These are phyloP conservation scores for Scolopax rusticola DNA, from an alignment of 2,797 vertebrate genomes.

Conservation along the genomic window DNA sequence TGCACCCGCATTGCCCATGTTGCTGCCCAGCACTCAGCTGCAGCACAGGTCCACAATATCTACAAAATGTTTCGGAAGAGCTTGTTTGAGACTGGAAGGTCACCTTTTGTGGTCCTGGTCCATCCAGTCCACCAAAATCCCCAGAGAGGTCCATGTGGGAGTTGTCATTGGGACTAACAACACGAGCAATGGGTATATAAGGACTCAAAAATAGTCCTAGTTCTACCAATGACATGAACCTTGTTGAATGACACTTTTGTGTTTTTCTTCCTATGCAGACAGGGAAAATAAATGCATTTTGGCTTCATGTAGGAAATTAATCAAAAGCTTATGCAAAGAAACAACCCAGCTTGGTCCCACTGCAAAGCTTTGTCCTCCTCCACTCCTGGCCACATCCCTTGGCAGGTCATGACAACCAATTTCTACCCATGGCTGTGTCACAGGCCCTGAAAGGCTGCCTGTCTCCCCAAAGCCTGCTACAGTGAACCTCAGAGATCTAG, in stretches of 20 bases:
- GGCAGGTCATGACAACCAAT: background rate
- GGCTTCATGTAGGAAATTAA: background rate
- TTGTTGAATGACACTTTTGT: background rate
- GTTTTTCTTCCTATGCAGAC: background rate
- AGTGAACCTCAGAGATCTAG: background rate
- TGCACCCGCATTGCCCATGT: fast-evolving
- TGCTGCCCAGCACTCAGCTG: too few species aligned
- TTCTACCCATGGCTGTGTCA: background rate
- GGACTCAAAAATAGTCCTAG: background rate
- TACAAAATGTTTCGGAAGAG: background rate
- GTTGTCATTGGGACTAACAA: background rate
- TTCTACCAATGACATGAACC: background rate
- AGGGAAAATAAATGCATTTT: background rate
- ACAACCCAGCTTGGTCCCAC: background rate
- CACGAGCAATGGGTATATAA: background rate
- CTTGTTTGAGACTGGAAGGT: background rate
- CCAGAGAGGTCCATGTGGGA: background rate
- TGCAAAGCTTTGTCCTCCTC: background rate
- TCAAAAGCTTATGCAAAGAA: background rate
- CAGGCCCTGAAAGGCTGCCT: background rate
- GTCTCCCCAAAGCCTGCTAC: background rate
- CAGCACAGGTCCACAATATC: background rate
- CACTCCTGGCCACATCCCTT: background rate
- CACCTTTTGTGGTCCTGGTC: background rate
- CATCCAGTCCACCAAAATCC: background rate